Conservation (phyloP, 1,140 invertebrate genomes). For the Ylistrum balloti region DNA sequence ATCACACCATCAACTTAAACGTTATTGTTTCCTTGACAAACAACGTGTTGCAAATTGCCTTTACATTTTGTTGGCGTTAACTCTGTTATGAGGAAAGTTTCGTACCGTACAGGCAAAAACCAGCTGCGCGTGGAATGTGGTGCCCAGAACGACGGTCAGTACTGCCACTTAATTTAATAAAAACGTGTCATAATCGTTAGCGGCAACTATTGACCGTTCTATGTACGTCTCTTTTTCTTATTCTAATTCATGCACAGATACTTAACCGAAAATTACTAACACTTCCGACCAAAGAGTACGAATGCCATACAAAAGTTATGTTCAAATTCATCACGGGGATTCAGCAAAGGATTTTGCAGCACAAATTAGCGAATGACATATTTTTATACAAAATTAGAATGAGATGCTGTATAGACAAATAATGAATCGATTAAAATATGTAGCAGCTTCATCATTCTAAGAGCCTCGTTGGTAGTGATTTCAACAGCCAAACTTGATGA, state of each 20-base stretch:
- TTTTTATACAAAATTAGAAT: no score
- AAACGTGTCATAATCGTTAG: background rate
- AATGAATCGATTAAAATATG: no score
- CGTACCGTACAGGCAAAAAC: background rate
- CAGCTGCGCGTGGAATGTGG: background rate
- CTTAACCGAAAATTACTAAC: background rate
- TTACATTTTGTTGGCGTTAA: background rate
- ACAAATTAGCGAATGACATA: no score
- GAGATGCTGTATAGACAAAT: no score
- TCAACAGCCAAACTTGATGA: no score
- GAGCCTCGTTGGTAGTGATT: no score
- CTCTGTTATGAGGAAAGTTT: background rate
- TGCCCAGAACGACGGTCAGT: background rate
- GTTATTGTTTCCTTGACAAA: no score
- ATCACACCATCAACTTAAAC: no score
- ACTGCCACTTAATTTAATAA: background rate
- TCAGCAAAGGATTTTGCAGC: no score
- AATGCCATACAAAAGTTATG: background rate
- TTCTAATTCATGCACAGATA: background rate
- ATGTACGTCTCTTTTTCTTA: background rate
- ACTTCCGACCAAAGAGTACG: background rate
- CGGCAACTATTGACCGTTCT: background rate
- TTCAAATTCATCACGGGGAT: background rate
- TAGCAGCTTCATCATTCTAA: no score
- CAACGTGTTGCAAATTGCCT: background rate